phyloP scores from a whole-genome alignment of 2,113 vertebrate species.

The Phycodurus eques region DNA sequence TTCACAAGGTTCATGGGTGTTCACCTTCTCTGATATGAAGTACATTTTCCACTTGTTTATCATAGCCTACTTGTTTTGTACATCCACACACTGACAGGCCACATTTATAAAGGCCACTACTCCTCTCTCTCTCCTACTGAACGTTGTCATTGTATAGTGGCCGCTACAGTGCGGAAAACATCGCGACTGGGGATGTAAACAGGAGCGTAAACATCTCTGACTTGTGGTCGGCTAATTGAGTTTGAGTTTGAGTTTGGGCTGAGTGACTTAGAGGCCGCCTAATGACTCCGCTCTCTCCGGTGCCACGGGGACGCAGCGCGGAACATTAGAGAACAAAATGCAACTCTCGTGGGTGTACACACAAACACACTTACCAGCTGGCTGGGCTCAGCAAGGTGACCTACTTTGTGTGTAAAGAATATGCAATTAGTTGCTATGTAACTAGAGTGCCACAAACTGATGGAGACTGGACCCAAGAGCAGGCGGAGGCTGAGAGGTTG shows the following conservation, averaged over 20 bases:
- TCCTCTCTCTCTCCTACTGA: neutral
- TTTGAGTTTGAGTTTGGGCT: constrained; percentile 41
- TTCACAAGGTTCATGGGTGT: constrained; percentile 20
- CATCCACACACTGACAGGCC: constrained; percentile 5
- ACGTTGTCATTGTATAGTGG: neutral
- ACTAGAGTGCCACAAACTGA: neutral
- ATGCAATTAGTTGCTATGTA: neutral
- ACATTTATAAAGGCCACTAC: neutral
- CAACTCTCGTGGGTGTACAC: constrained; percentile 35
- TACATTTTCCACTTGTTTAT: neutral
- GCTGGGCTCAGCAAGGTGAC: constrained; percentile 46
- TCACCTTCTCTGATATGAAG: constrained; percentile 8
- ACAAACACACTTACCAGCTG: neutral
- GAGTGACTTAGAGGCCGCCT: constrained; percentile 48
- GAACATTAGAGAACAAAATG: constrained; percentile 37
- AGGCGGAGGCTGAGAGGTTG: no score
- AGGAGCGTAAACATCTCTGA: constrained; percentile 35
- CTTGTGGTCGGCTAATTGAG: constrained; percentile 38
- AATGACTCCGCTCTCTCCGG: constrained; percentile 37
- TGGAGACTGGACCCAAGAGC: no score
- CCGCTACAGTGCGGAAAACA: neutral
- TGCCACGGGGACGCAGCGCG: constrained; percentile 14
- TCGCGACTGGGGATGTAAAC: constrained; percentile 3
- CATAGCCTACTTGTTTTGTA: neutral
- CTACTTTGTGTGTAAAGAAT: constrained; percentile 44